A percentile compares a stretch with the other conserved stretches of the same genome.
phyloP scores from a whole-genome alignment of 2,113 vertebrate species.

The Monarcha castaneiventris region DNA sequence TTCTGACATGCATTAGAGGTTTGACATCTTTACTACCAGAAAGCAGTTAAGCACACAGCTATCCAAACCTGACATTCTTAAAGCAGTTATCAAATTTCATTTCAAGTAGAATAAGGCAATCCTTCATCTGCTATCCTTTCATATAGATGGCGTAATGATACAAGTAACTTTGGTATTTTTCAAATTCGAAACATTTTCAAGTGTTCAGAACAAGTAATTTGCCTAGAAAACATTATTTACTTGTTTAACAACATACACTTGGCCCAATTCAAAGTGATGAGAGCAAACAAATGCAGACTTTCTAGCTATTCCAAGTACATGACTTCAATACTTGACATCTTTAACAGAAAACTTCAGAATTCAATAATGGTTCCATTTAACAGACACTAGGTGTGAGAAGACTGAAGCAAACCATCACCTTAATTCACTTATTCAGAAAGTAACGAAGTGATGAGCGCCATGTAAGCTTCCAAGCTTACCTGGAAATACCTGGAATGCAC shows the following conservation, averaged over 20 bases:
- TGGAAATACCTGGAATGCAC: neutral
- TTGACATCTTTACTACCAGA: neutral
- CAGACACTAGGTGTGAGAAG: neutral
- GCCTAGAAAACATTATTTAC: neutral
- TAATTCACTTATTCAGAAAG: neutral
- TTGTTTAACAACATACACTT: neutral
- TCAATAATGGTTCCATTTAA: neutral
- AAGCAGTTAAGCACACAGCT: neutral
- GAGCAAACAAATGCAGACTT: neutral
- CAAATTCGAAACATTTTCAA: neutral
- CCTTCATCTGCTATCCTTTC: neutral
- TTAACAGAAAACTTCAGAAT: neutral
- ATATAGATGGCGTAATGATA: neutral
- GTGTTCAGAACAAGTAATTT: neutral
- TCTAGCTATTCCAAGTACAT: neutral
- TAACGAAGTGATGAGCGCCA: neutral
- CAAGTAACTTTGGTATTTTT: neutral
- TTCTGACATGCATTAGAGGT: neutral
- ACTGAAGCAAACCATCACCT: neutral
- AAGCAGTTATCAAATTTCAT: neutral
- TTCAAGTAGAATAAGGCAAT: neutral
- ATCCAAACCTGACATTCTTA: neutral
- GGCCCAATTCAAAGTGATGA: neutral
- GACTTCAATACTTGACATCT: neutral
- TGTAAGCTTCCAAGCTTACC: neutral